Conservation (phyloP, 2,113 vertebrate species). For the Zosterops pallidus region DNA sequence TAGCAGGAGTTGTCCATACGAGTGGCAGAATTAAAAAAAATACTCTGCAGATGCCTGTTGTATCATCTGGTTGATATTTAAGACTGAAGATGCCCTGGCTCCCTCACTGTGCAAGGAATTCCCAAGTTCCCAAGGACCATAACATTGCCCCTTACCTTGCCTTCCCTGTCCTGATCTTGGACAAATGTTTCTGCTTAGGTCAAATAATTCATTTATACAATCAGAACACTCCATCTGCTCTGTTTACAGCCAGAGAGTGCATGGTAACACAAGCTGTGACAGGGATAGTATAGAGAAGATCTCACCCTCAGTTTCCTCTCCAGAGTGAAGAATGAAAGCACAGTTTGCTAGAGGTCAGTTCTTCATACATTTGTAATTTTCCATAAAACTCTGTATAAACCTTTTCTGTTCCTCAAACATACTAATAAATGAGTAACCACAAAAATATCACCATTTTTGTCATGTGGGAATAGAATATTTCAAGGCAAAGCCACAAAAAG, state of each 20-base stretch:
- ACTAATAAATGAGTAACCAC: background rate
- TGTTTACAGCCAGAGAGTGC: background rate
- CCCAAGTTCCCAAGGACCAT: background rate
- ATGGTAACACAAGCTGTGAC: rapidly evolving
- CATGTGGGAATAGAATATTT: background rate
- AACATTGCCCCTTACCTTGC: background rate
- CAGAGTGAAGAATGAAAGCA: background rate
- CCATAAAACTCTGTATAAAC: background rate
- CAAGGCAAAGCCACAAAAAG: background rate
- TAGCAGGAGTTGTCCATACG: rapidly evolving
- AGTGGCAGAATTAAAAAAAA: background rate
- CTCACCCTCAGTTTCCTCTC: background rate
- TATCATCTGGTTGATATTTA: background rate
- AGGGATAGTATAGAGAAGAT: background rate
- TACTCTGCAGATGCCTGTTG: background rate
- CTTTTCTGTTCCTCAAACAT: background rate
- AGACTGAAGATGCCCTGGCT: background rate
- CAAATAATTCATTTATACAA: background rate
- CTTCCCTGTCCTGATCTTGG: background rate
- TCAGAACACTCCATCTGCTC: background rate
- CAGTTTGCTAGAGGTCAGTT: background rate
- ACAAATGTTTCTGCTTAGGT: background rate
- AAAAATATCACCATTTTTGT: background rate
- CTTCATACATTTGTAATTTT: background rate
- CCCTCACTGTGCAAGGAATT: background rate